Evolutionary conservation across 2,797 vertebrate species (phyloP).

Genomic region (Naso thynnoides): DNA sequence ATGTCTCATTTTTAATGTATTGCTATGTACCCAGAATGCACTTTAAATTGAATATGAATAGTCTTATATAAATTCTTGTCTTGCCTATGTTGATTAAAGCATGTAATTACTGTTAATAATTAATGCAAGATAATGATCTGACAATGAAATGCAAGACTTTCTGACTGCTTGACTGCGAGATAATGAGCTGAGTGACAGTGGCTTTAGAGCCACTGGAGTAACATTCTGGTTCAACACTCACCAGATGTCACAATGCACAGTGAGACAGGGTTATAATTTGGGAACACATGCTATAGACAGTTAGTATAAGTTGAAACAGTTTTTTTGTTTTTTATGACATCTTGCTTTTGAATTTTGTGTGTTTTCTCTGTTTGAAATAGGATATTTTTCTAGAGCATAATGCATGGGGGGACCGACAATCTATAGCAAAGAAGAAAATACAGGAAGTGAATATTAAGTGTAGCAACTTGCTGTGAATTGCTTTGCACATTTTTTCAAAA

Average conservation of each 20-base stretch:
- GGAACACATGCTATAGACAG: background rate
- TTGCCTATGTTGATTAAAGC: background rate
- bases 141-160: background rate
- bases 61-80: too few relatives aligned
- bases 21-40: too few relatives aligned
- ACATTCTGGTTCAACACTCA: constrained; percentile 17
- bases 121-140: background rate
- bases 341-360: background rate
- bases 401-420: constrained; percentile 1
- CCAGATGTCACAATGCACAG: constrained; percentile 1
- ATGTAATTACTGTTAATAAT: constrained; percentile 8
- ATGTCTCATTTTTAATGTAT: too few relatives aligned
- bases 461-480: background rate
- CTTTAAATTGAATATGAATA: too few relatives aligned
- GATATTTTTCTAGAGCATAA: background rate
- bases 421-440: background rate
- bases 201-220: background rate
- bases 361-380: background rate
- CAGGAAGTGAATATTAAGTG: background rate
- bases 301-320: background rate
- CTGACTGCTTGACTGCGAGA: constrained; percentile 9
- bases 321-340: constrained; percentile 8
- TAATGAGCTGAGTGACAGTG: background rate
- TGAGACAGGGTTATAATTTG: constrained; percentile 8
- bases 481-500: constrained; percentile 4